A percentile compares a stretch with the other conserved stretches of the same genome.
These are phyloP conservation scores for Spermophilus dauricus DNA, from an alignment of 2,113 vertebrate genomes.

Conservation along the genomic window DNA sequence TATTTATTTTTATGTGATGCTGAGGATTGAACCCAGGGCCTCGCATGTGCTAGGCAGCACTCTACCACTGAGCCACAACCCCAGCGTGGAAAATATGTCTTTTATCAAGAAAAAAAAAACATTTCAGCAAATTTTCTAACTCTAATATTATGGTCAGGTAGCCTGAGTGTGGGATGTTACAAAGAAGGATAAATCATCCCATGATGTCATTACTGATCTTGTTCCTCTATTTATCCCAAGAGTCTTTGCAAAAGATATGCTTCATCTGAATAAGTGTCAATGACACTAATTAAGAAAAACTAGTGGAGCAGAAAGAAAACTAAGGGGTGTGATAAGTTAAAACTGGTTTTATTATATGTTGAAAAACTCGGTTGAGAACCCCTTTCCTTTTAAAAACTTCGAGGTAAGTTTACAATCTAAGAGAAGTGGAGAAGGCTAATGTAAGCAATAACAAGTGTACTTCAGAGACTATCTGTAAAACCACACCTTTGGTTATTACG, in stretches of 20 bases:
- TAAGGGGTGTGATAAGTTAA: slow-evolving; percentile 16
- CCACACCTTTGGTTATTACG: neutral
- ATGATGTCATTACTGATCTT: neutral
- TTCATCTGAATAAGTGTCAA: slow-evolving; percentile 71
- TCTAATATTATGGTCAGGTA: slow-evolving; percentile 77
- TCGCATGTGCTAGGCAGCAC: too few species aligned
- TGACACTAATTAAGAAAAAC: slow-evolving; percentile 82
- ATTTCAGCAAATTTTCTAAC: slow-evolving; percentile 71
- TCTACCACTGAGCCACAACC: too few species aligned
- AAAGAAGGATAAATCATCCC: slow-evolving; percentile 66
- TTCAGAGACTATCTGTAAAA: neutral
- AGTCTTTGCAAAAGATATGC: slow-evolving; percentile 69
- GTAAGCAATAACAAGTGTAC: neutral
- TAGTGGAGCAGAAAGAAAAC: slow-evolving; percentile 68
- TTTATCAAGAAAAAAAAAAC: slow-evolving; percentile 65
- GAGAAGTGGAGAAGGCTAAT: neutral
- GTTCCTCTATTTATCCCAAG: slow-evolving; percentile 40
- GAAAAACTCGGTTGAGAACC: neutral
- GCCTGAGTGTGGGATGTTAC: slow-evolving; percentile 50
- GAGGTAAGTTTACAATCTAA: neutral
- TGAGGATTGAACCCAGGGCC: too few species aligned
- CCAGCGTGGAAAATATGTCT: neutral
- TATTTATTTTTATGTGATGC: too few species aligned
- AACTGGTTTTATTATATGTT: slow-evolving; percentile 60
- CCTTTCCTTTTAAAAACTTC: neutral